A percentile compares a stretch with the other conserved stretches of the same genome.
phyloP scores from a whole-genome alignment of 2,113 vertebrate genomes.

The Xyliphius kryptos region DNA sequence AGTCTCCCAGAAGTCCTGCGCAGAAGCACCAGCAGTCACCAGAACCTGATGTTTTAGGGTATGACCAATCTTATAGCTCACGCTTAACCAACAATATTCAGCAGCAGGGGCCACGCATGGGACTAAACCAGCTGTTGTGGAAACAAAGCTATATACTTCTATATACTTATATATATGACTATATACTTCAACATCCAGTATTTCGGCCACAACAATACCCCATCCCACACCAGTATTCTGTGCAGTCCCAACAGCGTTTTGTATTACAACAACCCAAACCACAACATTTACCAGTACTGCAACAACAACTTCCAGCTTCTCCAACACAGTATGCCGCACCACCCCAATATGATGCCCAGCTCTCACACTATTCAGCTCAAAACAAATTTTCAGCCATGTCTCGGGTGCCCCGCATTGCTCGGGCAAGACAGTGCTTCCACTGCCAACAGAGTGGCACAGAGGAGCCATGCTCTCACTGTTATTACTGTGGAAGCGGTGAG shows the following conservation, averaged over 20 bases:
- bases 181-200: neutral
- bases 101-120: neutral
- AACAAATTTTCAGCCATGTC: neutral
- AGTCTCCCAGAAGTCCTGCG: neutral
- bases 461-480: too few relatives aligned
- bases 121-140: neutral
- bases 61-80: neutral
- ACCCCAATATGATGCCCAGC: neutral
- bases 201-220: neutral
- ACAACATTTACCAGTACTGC: neutral
- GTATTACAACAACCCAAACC: neutral
- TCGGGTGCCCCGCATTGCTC: neutral
- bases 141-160: neutral
- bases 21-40: neutral
- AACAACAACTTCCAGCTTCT: neutral
- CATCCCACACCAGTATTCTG: neutral
- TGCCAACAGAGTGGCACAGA: too few relatives aligned
- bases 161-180: too few relatives aligned
- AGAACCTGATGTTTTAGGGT: neutral
- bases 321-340: neutral
- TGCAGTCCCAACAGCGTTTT: neutral
- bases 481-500: too few relatives aligned
- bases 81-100: neutral
- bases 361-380: neutral
- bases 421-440: conserved; percentile 1